Percentiles rank a stretch among this genome's conserved stretches.
Evolutionary conservation across 2,888 invertebrate genomes (phyloP).

Genomic region (Eledone cirrhosa): DNA sequence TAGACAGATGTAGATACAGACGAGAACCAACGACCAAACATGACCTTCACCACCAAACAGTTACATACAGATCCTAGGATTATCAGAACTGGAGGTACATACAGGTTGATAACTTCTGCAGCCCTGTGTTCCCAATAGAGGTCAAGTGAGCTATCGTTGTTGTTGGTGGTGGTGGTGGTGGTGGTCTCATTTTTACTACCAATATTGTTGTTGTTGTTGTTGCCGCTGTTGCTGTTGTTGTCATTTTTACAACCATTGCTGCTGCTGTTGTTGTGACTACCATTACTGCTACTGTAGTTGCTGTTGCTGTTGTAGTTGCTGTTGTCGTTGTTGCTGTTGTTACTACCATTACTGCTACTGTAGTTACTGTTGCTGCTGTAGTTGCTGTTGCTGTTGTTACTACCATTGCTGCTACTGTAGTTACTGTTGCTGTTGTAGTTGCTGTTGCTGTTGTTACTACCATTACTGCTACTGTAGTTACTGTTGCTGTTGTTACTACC

Average conservation of each 20-base stretch:
- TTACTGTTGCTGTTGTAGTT: no score
- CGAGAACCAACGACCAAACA: slow-evolving; percentile 48
- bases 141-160: background rate
- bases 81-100: slow-evolving; percentile 49
- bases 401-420: no score
- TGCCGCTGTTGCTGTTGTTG: background rate
- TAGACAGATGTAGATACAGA: slow-evolving; percentile 52
- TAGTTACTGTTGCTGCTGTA: no score
- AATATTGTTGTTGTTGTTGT: background rate
- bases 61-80: slow-evolving; percentile 45
- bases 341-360: no score
- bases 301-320: no score
- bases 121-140: slow-evolving; percentile 17
- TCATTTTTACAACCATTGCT: background rate
- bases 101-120: slow-evolving; percentile 39
- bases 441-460: no score
- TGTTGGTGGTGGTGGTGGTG: no score
- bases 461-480: no score
- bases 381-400: no score
- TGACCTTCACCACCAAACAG: slow-evolving; percentile 46
- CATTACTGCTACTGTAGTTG: no score
- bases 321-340: no score
- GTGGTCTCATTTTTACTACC: background rate
- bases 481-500: no score
- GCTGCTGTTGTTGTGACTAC: background rate